phyloP scores from a whole-genome alignment of 2,113 vertebrate genomes.

The Hyperopisus bebe region DNA sequence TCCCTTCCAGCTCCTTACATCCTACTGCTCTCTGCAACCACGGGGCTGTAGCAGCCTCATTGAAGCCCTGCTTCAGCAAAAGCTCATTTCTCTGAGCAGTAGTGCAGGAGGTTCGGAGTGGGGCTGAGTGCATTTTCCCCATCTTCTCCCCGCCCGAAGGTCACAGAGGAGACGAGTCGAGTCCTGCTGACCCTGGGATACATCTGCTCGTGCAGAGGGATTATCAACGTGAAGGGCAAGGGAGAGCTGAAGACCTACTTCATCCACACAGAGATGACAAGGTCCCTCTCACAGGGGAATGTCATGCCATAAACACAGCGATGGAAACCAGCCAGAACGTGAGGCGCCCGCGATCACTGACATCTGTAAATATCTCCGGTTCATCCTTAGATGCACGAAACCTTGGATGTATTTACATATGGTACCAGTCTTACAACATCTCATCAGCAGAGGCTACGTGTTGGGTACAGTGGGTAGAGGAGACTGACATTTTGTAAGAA shows the following conservation, averaged over 20 bases:
- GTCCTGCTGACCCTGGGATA: conserved; percentile 81
- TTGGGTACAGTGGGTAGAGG: conserved; percentile 59
- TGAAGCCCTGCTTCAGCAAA: background rate
- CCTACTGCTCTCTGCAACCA: background rate
- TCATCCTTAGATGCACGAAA: conserved; percentile 54
- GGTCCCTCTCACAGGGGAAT: conserved; percentile 82
- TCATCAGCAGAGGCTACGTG: conserved; percentile 51
- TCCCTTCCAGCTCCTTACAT: background rate
- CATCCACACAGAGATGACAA: conserved; percentile 90
- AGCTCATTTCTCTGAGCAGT: background rate
- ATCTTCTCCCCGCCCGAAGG: conserved; percentile 38
- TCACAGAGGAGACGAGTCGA: conserved; percentile 88
- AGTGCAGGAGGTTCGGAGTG: background rate
- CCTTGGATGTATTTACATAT: conserved; percentile 63
- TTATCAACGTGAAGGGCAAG: conserved; percentile 98
- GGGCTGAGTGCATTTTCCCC: background rate
- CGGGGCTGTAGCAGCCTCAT: background rate
- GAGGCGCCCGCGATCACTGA: conserved; percentile 54
- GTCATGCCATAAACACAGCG: conserved; percentile 48
- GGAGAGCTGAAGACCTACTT: conserved; percentile 94
- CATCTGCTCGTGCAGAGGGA: conserved; percentile 85
- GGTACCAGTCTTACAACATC: conserved; percentile 41
- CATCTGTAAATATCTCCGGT: conserved; percentile 64
- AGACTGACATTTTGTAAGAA: conserved; percentile 79
- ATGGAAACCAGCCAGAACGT: conserved; percentile 36